phyloP scores from a whole-genome alignment of 2,113 vertebrate genomes.

The Connochaetes taurinus region DNA sequence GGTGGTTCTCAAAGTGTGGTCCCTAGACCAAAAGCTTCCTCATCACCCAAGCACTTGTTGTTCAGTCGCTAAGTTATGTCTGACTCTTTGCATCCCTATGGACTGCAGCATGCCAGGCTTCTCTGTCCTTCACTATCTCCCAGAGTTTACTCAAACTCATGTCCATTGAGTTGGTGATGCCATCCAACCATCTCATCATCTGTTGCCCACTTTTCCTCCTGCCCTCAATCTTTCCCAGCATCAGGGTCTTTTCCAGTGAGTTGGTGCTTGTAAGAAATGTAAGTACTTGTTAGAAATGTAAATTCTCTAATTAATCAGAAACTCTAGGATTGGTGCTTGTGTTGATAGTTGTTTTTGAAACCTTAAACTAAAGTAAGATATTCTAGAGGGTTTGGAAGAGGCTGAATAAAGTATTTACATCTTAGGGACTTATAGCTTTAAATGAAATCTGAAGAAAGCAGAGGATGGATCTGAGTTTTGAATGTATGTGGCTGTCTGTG shows the following conservation, averaged over 20 bases:
- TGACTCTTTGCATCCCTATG: not conserved
- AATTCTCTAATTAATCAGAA: not conserved
- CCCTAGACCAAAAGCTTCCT: not conserved
- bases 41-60: not conserved
- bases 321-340: not conserved
- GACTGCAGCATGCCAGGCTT: not conserved
- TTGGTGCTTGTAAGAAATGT: not conserved
- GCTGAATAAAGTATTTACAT: not conserved
- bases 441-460: not conserved
- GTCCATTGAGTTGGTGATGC: not conserved
- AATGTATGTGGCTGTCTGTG: not conserved
- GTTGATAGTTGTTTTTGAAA: not conserved
- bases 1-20: not conserved
- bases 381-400: not conserved
- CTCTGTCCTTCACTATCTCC: not conserved
- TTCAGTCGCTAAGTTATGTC: not conserved
- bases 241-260: not conserved
- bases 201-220: not conserved
- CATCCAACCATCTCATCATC: not conserved
- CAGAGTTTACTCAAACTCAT: not conserved
- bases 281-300: slow-evolving; percentile 7
- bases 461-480: not conserved
- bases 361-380: not conserved
- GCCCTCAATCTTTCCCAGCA: not conserved
- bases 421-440: not conserved